These are phyloP conservation scores for Ceyx cyanopectus DNA, from an alignment of 2,113 vertebrate species.

Conservation along the genomic window DNA sequence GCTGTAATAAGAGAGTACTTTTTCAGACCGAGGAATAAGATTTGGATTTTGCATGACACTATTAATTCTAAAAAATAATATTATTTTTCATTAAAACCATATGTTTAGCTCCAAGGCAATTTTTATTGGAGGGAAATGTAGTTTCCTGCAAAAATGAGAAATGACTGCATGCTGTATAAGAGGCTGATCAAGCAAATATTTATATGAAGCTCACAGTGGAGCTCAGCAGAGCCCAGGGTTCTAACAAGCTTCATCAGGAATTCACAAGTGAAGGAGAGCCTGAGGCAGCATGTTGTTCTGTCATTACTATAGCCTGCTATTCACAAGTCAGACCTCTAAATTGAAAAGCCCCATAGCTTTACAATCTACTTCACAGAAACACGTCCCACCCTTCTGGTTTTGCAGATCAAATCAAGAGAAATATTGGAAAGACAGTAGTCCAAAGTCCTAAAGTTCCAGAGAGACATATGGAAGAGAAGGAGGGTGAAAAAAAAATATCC, in stretches of 20 bases:
- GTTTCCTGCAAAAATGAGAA: constrained; percentile 59
- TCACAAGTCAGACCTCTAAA: neutral
- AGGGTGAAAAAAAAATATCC: neutral
- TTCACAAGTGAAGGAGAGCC: neutral
- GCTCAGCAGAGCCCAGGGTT: neutral
- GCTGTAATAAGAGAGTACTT: neutral
- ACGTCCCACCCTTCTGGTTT: neutral
- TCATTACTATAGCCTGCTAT: neutral
- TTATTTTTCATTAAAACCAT: constrained; percentile 47
- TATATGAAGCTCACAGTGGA: neutral
- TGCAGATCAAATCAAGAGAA: neutral
- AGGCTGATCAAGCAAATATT: constrained; percentile 46
- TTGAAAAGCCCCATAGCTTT: neutral
- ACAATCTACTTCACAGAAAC: neutral
- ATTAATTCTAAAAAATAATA: constrained; percentile 52
- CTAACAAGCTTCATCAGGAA: constrained; percentile 14
- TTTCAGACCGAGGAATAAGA: constrained; percentile 25
- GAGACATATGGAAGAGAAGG: neutral
- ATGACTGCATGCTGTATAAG: neutral
- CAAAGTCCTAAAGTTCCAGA: neutral
- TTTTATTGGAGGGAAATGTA: constrained; percentile 53
- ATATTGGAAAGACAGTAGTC: neutral
- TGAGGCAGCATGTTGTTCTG: neutral
- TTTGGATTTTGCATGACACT: constrained; percentile 46
- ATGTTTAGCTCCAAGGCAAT: constrained; percentile 48